Base-by-base conservation (phyloP, 2,797 vertebrate genomes). In the Xerus rutilus region DNA sequence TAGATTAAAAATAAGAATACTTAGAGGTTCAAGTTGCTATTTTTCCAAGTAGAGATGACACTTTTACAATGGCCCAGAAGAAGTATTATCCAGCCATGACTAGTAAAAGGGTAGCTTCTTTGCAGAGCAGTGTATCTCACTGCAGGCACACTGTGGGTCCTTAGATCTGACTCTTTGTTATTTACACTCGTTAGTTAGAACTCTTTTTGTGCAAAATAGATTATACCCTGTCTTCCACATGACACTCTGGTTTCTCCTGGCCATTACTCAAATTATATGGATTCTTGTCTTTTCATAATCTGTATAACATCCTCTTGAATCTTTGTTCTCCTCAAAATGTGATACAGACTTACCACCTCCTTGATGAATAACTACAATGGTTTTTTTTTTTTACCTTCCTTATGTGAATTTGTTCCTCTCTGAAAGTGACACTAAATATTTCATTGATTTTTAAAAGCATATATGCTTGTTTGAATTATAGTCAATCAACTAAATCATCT, bases 141-240 rank as follows among this genome's bases (percentile, higher is more conserved):
- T 32, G 65, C n/a, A 45, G 20, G 21, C 32, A 77, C 88, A 70
- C 13, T 82, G 47, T 89, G 28, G 20, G 17, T 91, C 49, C 7
- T 47, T 85, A 32, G 72, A 73, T 73, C 43, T 76, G 62, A 28
- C n/a, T 90, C 49, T 14, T 12, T 47, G 3, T 65, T 76, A 65
- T 3, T 74, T 59, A 62, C 52, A 49, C 25, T 57, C 45, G 39
- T n/a, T 64, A 14, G 23, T 95, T 95, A 35, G 70, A n/a, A 72
- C 95, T 39, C 14, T 86, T 11, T 86, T 83, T 43, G 79, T 92
- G 47, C 12, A 67, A 86, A 92, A 79, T 17, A 93, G 79, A 91
- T 57, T 3, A 28, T 21, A 20, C 23, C 32, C 9, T 59, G 18
- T 45, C 65, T 84, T 77, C 74, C 45, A 43, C 8, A 10, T 23